These are phyloP conservation scores for Neomorphus geoffroyi DNA, from an alignment of 2,797 vertebrate genomes.

Conservation along the genomic window DNA sequence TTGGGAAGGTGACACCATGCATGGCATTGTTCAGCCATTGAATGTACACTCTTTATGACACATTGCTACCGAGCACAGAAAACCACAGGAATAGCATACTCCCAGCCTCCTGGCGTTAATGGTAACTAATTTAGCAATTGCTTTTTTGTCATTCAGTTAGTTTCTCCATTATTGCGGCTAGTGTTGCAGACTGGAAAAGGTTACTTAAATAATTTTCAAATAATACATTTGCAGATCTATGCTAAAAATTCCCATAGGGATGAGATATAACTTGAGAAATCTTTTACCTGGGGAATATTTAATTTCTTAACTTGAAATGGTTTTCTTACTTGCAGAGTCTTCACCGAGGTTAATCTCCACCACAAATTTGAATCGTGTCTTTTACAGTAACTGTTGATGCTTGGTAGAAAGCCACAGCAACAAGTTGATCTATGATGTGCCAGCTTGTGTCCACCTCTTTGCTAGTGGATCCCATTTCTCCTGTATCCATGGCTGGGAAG, in stretches of 20 bases:
- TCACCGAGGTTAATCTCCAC: background rate
- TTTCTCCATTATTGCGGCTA: background rate
- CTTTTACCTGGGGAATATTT: background rate
- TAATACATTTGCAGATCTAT: background rate
- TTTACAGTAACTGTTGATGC: background rate
- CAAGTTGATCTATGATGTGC: background rate
- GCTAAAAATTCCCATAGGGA: background rate
- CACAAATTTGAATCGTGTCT: background rate
- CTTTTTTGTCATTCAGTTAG: background rate
- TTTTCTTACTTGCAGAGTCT: background rate
- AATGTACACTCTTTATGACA: background rate
- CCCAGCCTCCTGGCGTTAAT: background rate
- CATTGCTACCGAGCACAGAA: background rate
- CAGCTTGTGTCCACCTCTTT: background rate
- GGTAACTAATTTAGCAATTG: constrained; percentile 11
- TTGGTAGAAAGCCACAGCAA: background rate
- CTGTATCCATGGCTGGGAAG: accelerated
- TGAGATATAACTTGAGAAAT: background rate
- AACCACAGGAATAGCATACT: background rate
- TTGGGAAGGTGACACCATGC: constrained; percentile 37
- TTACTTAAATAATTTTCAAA: background rate
- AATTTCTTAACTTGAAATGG: background rate
- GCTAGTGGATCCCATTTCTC: background rate
- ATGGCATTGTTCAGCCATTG: background rate
- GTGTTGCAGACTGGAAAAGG: background rate